These are phyloP conservation scores for Agonum fuliginosum DNA, from an alignment of 2,888 invertebrate genomes.

Conservation along the genomic window DNA sequence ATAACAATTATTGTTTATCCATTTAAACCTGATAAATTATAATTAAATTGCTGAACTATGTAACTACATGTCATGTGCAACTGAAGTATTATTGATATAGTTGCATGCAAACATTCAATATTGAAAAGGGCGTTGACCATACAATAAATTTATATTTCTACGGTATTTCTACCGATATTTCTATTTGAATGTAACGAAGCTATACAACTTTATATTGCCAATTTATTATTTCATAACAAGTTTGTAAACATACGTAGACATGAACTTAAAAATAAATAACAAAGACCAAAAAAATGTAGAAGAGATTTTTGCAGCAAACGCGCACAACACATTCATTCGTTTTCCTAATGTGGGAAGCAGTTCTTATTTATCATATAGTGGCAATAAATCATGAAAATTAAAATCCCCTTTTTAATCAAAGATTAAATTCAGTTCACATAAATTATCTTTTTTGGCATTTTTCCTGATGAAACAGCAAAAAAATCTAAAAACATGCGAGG, in stretches of 20 bases:
- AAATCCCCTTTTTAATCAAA: conserved; percentile 48
- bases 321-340: no score
- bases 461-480: conserved; percentile 44
- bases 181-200: no score
- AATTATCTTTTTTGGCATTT: conserved; percentile 33
- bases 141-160: not conserved
- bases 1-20: conserved; percentile 8
- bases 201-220: no score
- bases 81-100: conserved; percentile 5
- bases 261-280: no score
- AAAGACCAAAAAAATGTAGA: no score
- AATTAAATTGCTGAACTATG: conserved; percentile 36
- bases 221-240: no score
- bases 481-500: conserved; percentile 27
- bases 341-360: no score
- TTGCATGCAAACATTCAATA: no score
- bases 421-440: conserved; percentile 35
- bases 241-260: no score
- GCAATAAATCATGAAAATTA: conserved; percentile 35
- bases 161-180: conserved; percentile 6
- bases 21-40: conserved; percentile 2
- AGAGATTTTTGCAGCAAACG: no score
- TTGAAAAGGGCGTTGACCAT: conserved; percentile 21
- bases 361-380: conserved; percentile 29
- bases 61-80: conserved; percentile 24